Evolutionary conservation across 1,140 invertebrate genomes (phyloP), one percentile per base, ranked within the genome.

Genomic region (Seison nebaliae): DNA sequence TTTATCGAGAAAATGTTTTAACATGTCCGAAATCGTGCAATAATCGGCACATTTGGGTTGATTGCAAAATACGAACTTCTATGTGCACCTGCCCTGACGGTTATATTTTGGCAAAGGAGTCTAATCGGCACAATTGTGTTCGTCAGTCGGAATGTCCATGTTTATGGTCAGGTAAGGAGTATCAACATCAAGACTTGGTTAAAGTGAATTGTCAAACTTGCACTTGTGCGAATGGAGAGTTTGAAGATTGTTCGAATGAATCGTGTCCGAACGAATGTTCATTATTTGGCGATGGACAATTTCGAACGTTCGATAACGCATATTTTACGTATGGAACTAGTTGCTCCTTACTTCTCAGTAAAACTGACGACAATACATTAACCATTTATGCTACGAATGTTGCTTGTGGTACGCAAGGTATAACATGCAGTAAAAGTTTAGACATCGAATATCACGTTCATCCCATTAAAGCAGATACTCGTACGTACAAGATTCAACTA

Each of bases 361-460:
- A 78, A 53, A 48, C 49, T 2, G 44, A 35, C 1, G 42, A 45
- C 15, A 41, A 34, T 30, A 45, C 43, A 20, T 52, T 53, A 35
- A 44, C 45, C 16, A 46, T 59, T 28, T 48, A 46, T 28, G 53
- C 56, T 9, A 59, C 76, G 62, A 75, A 76, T 49, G 70, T 75
- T 11, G 70, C 72, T 1, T 86, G 79, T 50, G 76, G 78, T 16
- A 72, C 73, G 0, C 68, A 70, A 9, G 77, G 77, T 1, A 73
- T 76, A 0, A 73, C 74, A 1, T 86, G 79, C 49, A 75, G 75
- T 4, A 81, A 81, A 49, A 71, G 75, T 0, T 57, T 81, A 4
- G 72, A 66, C 53, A 43, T 66, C 71, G 12, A 67, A 67, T 36
- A 64, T 52, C 36, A 64, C 63, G n/a, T n/a, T n/a, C n/a, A n/a